Conservation (phyloP, 2,113 vertebrate species). For the Urocitellus parryii region DNA sequence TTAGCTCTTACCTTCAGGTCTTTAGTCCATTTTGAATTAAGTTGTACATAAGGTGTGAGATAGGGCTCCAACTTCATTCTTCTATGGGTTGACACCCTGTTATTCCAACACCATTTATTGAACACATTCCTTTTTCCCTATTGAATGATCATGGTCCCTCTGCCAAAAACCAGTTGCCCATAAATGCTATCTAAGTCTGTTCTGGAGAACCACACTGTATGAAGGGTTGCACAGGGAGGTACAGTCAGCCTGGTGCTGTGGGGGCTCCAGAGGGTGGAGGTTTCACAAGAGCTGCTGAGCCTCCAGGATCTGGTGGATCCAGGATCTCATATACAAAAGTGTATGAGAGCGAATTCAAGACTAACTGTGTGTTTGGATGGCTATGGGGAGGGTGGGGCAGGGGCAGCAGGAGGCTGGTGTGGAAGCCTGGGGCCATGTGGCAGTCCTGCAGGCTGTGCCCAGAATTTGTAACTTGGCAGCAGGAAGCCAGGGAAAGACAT, state of each 20-base stretch:
- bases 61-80: background rate
- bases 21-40: background rate
- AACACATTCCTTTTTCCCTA: background rate
- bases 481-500: too few relatives aligned
- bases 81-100: background rate
- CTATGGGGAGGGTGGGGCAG: background rate
- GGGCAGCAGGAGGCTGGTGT: background rate
- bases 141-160: background rate
- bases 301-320: too few relatives aligned
- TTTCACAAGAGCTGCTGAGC: too few relatives aligned
- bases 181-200: background rate
- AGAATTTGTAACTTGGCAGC: too few relatives aligned
- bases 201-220: background rate
- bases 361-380: background rate
- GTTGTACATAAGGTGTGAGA: background rate
- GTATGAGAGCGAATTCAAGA: too few relatives aligned
- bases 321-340: too few relatives aligned
- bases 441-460: background rate
- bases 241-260: background rate
- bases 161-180: background rate
- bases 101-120: background rate
- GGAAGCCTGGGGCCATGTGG: background rate
- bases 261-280: too few relatives aligned
- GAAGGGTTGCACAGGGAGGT: background rate
- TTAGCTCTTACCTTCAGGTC: background rate